Evolutionary conservation across 2,797 vertebrate species (phyloP).

Genomic region (Pampus argenteus): DNA sequence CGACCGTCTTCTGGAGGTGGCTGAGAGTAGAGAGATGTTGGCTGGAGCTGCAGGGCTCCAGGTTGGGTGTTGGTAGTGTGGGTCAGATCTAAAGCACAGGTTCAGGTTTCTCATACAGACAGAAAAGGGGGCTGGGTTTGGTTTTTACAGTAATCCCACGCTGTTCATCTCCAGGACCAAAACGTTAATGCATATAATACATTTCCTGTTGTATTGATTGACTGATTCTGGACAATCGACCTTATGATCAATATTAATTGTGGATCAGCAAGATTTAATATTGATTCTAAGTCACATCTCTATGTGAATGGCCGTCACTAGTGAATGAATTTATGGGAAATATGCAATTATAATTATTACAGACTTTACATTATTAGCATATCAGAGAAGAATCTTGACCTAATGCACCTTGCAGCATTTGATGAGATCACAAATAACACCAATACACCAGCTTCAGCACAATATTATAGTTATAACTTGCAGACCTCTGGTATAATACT

Average conservation of each 20-base stretch:
- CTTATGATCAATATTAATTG: slow-evolving; percentile 53
- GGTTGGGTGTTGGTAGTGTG: slow-evolving; percentile 17
- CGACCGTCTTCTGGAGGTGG: slow-evolving; percentile 22
- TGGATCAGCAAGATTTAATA: slow-evolving; percentile 46
- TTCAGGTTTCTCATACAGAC: slow-evolving; percentile 9
- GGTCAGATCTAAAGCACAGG: slow-evolving; percentile 18
- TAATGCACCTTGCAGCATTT: slow-evolving; percentile 11
- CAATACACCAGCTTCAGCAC: slow-evolving; percentile 16
- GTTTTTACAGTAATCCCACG: slow-evolving; percentile 12
- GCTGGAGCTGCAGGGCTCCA: slow-evolving; percentile 23
- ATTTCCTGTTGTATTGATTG: slow-evolving; percentile 27
- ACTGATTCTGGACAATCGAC: slow-evolving; percentile 34
- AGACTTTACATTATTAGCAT: background rate
- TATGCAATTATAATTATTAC: slow-evolving; percentile 15
- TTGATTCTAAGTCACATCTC: slow-evolving; percentile 41
- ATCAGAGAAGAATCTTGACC: slow-evolving; percentile 20
- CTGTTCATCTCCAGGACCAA: slow-evolving; percentile 13
- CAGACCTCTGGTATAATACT: slow-evolving; percentile 49
- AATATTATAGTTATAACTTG: slow-evolving; percentile 16
- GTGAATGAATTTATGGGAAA: slow-evolving; percentile 15
- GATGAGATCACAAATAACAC: slow-evolving; percentile 23
- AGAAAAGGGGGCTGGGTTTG: slow-evolving; percentile 14
- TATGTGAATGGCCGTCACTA: slow-evolving; percentile 7
- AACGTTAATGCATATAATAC: slow-evolving; percentile 20
- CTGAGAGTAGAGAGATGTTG: slow-evolving; percentile 41